A percentile compares a stretch with the other conserved stretches of the same genome.
phyloP scores from a whole-genome alignment of 30 jellyfish, hydroid and myxozoan species.

The Nemopilema nomurai region DNA sequence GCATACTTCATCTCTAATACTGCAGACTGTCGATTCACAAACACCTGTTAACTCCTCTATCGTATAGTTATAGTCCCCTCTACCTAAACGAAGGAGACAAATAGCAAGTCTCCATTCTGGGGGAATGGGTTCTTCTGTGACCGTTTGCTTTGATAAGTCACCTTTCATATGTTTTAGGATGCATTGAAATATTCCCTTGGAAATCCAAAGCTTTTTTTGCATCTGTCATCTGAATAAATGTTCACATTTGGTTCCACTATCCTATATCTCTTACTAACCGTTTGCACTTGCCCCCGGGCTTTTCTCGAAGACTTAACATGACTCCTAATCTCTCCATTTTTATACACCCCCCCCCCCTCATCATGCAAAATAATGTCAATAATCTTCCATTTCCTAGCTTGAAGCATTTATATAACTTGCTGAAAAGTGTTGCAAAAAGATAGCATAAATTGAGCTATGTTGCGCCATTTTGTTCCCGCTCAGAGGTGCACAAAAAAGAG shows the following conservation, averaged over 20 bases:
- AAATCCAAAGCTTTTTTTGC: neutral
- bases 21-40: neutral
- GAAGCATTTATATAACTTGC: no score
- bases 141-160: neutral
- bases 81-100: neutral
- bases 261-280: no score
- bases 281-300: no score
- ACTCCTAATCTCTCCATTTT: no score
- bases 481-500: no score
- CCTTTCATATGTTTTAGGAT: neutral
- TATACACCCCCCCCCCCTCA: no score
- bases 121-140: neutral
- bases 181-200: neutral
- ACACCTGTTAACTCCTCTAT: neutral
- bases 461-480: conserved; percentile 80
- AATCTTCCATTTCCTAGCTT: no score
- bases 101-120: neutral
- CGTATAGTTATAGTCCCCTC: neutral
- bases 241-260: no score
- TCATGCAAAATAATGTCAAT: no score
- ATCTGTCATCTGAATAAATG: neutral
- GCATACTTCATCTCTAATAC: neutral
- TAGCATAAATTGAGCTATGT: no score
- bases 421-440: no score
- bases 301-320: no score